phyloP scores from a whole-genome alignment of 2,888 invertebrate genomes.

The Cancer borealis region DNA sequence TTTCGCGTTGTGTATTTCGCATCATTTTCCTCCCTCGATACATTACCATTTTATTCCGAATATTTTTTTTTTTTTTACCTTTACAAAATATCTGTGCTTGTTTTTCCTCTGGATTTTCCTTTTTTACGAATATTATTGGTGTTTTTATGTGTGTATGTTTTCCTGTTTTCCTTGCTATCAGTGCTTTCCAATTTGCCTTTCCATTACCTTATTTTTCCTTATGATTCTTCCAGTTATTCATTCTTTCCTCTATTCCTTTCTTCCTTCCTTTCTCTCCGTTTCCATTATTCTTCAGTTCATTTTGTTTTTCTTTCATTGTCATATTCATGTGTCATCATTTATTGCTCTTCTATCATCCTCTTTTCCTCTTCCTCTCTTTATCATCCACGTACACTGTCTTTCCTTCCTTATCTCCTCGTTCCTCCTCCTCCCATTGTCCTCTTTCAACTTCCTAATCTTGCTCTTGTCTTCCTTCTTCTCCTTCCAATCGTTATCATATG shows the following conservation, averaged over 20 bases:
- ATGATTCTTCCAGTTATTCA: neutral
- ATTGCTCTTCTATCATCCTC: neutral
- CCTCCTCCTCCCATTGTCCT: neutral
- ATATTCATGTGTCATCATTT: neutral
- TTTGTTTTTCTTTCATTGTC: neutral
- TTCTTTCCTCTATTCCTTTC: neutral
- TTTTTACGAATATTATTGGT: neutral
- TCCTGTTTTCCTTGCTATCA: neutral
- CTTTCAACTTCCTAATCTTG: neutral
- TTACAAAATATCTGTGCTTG: neutral
- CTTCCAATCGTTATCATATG: neutral
- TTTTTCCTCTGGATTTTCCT: neutral
- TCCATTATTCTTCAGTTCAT: neutral
- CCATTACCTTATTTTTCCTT: neutral
- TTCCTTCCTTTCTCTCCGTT: neutral
- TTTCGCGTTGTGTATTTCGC: neutral
- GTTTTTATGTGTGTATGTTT: neutral
- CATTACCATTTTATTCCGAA: too few species aligned
- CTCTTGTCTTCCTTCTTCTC: neutral
- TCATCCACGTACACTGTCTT: neutral
- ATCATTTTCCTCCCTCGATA: neutral
- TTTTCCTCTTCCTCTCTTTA: neutral
- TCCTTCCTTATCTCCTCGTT: neutral
- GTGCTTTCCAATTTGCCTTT: conserved; percentile 10
- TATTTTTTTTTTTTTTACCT: neutral